Conservation (phyloP, 1,140 invertebrate species). For the Chrysopa pallens region DNA sequence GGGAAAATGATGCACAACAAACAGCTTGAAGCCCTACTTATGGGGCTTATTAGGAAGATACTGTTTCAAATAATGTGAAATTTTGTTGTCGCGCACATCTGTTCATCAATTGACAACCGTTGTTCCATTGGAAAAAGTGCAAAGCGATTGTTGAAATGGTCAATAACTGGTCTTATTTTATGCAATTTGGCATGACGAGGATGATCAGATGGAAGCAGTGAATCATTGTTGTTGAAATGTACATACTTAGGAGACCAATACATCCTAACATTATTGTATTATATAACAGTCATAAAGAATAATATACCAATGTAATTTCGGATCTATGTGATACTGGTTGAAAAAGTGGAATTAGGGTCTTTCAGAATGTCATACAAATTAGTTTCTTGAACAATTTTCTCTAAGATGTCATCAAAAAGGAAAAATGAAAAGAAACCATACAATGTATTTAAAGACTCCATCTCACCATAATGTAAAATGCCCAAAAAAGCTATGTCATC, state of each 20-base stretch:
- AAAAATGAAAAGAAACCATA: no score
- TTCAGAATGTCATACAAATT: not conserved
- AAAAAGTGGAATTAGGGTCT: not conserved
- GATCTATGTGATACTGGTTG: not conserved
- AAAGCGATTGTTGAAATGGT: slow-evolving; percentile 11
- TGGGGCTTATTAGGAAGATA: slow-evolving; percentile 18
- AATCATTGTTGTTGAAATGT: slow-evolving; percentile 14
- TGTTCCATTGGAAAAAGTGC: slow-evolving; percentile 13
- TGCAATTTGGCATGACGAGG: slow-evolving; percentile 10
- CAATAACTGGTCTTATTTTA: slow-evolving; percentile 11
- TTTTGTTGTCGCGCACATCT: slow-evolving; percentile 18
- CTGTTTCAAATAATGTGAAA: slow-evolving; percentile 14
- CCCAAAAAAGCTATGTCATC: no score
- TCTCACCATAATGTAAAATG: no score
- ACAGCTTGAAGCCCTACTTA: slow-evolving; percentile 19
- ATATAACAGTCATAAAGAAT: slow-evolving; percentile 14
- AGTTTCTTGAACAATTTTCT: not conserved
- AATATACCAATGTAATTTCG: slow-evolving; percentile 11
- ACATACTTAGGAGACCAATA: slow-evolving; percentile 17
- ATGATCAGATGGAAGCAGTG: slow-evolving; percentile 2
- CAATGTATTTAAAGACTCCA: no score
- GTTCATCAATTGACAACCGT: slow-evolving; percentile 16
- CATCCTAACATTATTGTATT: slow-evolving; percentile 16
- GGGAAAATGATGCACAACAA: slow-evolving; percentile 7
- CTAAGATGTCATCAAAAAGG: no score